Conservation (phyloP, 2,113 vertebrate species). For the Accipiter cooperii region DNA sequence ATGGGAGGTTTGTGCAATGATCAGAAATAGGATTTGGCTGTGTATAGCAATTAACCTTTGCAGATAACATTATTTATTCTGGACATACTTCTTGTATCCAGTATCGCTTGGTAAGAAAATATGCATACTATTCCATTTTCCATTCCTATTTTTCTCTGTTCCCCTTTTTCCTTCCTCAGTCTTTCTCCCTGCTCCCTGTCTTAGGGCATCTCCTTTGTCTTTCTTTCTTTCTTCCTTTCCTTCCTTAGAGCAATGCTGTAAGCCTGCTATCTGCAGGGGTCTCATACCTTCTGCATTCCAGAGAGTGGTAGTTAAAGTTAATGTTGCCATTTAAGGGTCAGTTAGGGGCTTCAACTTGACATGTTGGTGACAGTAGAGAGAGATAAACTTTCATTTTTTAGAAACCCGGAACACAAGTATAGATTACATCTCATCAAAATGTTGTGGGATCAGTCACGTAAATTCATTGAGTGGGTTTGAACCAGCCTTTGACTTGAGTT, state of each 20-base stretch:
- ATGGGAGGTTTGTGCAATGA: not conserved
- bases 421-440: not conserved
- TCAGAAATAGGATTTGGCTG: not conserved
- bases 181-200: not conserved
- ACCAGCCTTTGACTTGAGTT: not conserved
- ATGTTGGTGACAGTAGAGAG: not conserved
- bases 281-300: not conserved
- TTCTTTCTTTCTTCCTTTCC: not conserved
- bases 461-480: not conserved
- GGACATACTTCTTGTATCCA: not conserved
- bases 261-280: not conserved
- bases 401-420: not conserved
- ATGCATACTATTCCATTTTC: not conserved
- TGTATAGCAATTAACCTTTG: not conserved
- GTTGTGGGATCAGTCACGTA: accelerated
- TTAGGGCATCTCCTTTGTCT: not conserved
- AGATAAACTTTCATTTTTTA: not conserved
- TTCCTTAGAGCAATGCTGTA: not conserved
- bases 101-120: not conserved
- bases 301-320: not conserved
- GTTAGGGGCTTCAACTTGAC: not conserved
- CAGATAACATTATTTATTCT: not conserved
- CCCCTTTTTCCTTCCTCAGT: not conserved
- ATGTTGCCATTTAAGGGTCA: not conserved
- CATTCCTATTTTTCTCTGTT: not conserved